A percentile compares a stretch with the other conserved stretches of the same genome.
phyloP scores from a whole-genome alignment of 2,888 invertebrate species.

The Scrobipalpa atriplicella region DNA sequence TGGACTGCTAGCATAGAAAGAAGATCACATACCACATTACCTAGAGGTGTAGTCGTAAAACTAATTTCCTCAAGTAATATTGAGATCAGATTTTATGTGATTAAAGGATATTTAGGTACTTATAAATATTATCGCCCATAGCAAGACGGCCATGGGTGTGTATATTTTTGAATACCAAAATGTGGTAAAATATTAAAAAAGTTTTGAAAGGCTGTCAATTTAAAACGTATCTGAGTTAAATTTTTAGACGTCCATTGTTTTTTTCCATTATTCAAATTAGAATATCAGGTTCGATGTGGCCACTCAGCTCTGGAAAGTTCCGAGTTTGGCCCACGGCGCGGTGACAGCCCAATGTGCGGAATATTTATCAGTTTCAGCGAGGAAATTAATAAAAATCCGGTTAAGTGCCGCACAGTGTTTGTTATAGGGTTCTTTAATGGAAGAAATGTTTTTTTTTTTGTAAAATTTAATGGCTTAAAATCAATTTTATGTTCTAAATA shows the following conservation, averaged over 20 bases:
- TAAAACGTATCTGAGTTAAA: constrained; percentile 13
- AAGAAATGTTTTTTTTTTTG: background rate
- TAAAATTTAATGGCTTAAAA: background rate
- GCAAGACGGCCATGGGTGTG: too few relatives aligned
- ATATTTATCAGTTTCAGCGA: constrained; percentile 54
- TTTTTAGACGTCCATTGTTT: constrained; percentile 21
- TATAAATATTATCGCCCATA: too few relatives aligned
- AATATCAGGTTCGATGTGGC: constrained; percentile 28
- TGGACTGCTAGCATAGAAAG: too few relatives aligned
- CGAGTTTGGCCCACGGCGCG: constrained; percentile 45
- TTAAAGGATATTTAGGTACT: too few relatives aligned
- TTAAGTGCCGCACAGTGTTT: background rate
- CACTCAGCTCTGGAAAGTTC: constrained; percentile 38
- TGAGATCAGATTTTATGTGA: too few relatives aligned
- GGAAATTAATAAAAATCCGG: constrained; percentile 53
- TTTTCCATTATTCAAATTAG: constrained; percentile 23
- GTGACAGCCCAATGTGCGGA: constrained; percentile 36
- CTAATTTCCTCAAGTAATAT: too few relatives aligned
- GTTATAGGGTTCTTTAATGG: background rate
- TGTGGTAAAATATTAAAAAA: background rate
- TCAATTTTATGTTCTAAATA: background rate
- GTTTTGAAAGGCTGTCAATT: too few relatives aligned
- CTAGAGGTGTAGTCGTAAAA: too few relatives aligned
- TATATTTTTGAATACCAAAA: background rate
- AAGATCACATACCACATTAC: too few relatives aligned